Percentiles rank a stretch among this genome's conserved stretches.
These are phyloP conservation scores for Apolygus lucorum DNA, from an alignment of 1,140 invertebrate genomes.

Conservation along the genomic window DNA sequence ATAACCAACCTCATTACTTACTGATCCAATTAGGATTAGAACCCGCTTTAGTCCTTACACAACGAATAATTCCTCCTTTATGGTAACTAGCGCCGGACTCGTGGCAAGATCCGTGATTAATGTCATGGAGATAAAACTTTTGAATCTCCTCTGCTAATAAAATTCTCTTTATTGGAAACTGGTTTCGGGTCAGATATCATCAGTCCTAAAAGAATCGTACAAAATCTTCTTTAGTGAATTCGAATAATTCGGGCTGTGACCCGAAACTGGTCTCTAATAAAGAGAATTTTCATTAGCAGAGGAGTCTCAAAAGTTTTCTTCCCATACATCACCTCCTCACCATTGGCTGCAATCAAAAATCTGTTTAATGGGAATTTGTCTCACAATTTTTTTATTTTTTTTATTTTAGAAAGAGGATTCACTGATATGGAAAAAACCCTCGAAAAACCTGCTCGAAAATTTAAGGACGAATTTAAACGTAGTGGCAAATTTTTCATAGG, in stretches of 20 bases:
- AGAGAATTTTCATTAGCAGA: no score
- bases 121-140: background rate
- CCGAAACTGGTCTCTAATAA: no score
- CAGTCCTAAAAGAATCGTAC: no score
- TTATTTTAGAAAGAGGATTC: no score
- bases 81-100: background rate
- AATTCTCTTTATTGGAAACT: no score
- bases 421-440: no score
- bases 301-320: no score
- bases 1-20: constrained; percentile 9
- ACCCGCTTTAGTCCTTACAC: background rate
- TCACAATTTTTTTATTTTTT: no score
- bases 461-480: background rate
- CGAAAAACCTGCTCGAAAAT: background rate
- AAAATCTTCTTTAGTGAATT: no score
- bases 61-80: background rate
- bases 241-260: no score
- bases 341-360: background rate
- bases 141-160: background rate
- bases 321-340: background rate
- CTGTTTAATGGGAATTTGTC: background rate
- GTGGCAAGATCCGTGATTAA: background rate
- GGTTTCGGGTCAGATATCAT: no score
- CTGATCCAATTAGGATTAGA: background rate
- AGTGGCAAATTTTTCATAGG: background rate